phyloP scores from a whole-genome alignment of 1,140 invertebrate genomes.

The Megathymus violae region DNA sequence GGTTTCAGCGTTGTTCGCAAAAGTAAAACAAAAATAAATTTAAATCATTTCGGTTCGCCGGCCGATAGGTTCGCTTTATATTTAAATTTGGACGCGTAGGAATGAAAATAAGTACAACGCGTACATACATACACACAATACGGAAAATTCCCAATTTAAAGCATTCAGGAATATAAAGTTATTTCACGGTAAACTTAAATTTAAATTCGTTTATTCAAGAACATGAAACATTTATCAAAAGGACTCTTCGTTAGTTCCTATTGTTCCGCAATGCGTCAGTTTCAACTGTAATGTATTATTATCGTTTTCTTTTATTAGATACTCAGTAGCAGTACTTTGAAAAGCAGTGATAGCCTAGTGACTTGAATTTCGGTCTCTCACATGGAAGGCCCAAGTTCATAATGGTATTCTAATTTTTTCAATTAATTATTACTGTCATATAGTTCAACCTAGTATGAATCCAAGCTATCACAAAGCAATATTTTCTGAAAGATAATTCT shows the following conservation, averaged over 20 bases:
- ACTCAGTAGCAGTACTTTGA: too few relatives aligned
- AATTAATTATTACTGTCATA: too few relatives aligned
- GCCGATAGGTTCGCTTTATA: slow-evolving; percentile 8
- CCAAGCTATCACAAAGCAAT: too few relatives aligned
- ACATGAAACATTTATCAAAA: slow-evolving; percentile 6
- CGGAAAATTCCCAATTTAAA: slow-evolving; percentile 17
- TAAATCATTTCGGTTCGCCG: slow-evolving; percentile 20
- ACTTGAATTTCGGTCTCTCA: too few relatives aligned
- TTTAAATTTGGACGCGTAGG: slow-evolving; percentile 18
- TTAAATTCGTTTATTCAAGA: slow-evolving; percentile 26
- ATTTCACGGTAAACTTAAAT: slow-evolving; percentile 14
- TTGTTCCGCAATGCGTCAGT: slow-evolving; percentile 18
- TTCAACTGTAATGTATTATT: background rate
- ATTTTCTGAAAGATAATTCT: too few relatives aligned
- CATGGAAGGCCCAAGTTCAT: too few relatives aligned
- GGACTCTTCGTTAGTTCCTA: slow-evolving; percentile 21
- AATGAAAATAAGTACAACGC: slow-evolving; percentile 11
- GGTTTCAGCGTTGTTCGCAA: slow-evolving; percentile 17
- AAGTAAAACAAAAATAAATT: slow-evolving; percentile 27
- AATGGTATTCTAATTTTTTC: too few relatives aligned
- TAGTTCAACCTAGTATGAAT: too few relatives aligned
- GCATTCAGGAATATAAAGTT: slow-evolving; percentile 15
- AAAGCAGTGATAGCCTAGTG: too few relatives aligned
- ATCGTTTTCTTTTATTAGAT: too few relatives aligned
- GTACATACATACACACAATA: background rate